These are phyloP conservation scores for Phasianus colchicus DNA, from an alignment of 2,113 vertebrate species.

Conservation along the genomic window DNA sequence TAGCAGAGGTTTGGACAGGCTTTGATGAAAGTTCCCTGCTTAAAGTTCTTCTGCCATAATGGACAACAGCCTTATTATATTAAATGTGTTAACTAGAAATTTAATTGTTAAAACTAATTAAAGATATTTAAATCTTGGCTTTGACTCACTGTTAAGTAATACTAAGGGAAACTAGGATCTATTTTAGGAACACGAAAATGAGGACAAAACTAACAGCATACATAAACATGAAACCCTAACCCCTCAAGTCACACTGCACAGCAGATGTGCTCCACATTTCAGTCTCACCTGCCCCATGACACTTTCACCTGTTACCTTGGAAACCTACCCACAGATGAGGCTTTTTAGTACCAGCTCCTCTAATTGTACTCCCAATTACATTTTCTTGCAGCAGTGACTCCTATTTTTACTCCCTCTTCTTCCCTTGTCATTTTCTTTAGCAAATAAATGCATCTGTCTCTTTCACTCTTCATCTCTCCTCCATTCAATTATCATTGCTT, in stretches of 20 bases:
- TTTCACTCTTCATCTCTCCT: not conserved
- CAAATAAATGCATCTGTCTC: not conserved
- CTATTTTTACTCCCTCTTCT: not conserved
- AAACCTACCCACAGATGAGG: not conserved
- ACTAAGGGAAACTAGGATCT: not conserved
- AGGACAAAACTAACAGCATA: not conserved
- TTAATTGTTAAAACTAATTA: slow-evolving; percentile 1
- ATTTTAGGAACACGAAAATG: slow-evolving; percentile 22
- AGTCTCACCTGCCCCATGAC: not conserved
- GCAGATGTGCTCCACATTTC: not conserved
- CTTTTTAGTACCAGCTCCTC: not conserved
- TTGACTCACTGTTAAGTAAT: slow-evolving; percentile 29
- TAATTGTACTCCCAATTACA: not conserved
- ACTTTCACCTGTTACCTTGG: not conserved
- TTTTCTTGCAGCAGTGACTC: not conserved
- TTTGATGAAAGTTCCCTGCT: not conserved
- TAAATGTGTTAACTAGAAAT: not conserved
- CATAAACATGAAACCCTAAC: not conserved
- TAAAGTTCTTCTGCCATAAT: not conserved
- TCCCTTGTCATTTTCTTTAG: slow-evolving; percentile 1
- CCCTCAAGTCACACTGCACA: not conserved
- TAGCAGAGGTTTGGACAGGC: not conserved
- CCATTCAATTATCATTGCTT: not conserved
- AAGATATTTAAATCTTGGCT: not conserved
- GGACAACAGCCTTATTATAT: not conserved